Base-by-base conservation (phyloP, 2,113 vertebrate genomes). In the Muntiacus reevesi region DNA sequence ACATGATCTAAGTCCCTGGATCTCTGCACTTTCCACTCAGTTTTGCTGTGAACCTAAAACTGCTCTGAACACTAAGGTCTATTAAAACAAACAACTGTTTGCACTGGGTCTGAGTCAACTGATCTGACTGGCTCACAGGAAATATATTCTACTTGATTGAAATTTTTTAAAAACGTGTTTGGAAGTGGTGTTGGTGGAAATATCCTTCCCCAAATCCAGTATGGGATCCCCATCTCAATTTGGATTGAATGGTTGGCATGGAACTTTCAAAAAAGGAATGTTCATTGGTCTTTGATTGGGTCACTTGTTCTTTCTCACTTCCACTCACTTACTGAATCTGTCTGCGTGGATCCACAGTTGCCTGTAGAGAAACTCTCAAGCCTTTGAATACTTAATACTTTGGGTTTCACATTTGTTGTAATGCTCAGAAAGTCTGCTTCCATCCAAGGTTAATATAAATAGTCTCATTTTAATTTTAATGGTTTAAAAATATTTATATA, bases 401-500 rank as follows among this genome's bases (percentile, higher is more conserved):
- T 57, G 50, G 16, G 7, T 59, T 89, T 93, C 67, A 28, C 11
- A 52, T 95, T 87, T 85, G 3, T 33, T 54, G 3, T 47, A 88
- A 88, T 47, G 30, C 14, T 76, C 14, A 76, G n/a, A 52, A 71
- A 94, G 28, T 28, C 1, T 30, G 12, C 71, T 17, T 83, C 19
- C 59, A 62, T 33, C 23, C n/a, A 60, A 89, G 33, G 33, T 52
- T 78, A 91, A 52, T 17, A 71, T 62, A 47, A 67, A 47, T 19
- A 28, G 27, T 91, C 19, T 21, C 12, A 43, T 52, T 90, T 90
- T 89, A 27, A 30, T 86, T 47, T 64, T 83, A n/a, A 33, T 55
- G 36, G n/a, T 54, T 91, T 95, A 47, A 92, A 79, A 86, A 83
- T 54, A 82, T 90, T 91, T 87, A 55, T 55, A 82, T 95, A 23